A percentile compares a stretch with the other conserved stretches of the same genome.
Evolutionary conservation across 2,888 invertebrate genomes (phyloP).

Genomic region (Andrena fulva): DNA sequence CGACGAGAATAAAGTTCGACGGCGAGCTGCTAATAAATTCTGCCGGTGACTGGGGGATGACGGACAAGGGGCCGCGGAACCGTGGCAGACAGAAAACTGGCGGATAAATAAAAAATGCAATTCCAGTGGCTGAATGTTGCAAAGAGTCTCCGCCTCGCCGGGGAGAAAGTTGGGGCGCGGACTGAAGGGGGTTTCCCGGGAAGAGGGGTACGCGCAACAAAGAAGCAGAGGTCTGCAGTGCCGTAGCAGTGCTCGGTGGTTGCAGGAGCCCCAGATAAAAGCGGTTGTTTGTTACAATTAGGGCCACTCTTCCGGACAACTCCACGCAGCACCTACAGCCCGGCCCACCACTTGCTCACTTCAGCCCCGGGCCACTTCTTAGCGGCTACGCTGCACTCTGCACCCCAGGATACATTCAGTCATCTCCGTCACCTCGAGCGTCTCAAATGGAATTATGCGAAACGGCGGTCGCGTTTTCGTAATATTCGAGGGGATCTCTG

Average conservation of each 20-base stretch:
- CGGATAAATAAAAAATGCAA: constrained; percentile 36
- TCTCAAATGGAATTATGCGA: constrained; percentile 71
- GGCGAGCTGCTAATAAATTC: constrained; percentile 12
- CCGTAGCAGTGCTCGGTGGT: constrained; percentile 26
- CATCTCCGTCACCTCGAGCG: constrained; percentile 69
- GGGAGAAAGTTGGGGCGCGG: not conserved
- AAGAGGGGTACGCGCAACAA: constrained; percentile 14
- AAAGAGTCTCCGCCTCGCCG: not conserved
- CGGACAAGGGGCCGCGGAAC: not conserved
- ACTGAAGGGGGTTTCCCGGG: too few species aligned
- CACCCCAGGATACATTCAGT: constrained; percentile 68
- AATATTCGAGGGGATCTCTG: constrained; percentile 61
- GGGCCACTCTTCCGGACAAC: constrained; percentile 68
- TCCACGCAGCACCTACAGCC: constrained; percentile 14
- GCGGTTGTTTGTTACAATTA: constrained; percentile 79
- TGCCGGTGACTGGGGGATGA: constrained; percentile 9
- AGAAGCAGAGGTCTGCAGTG: constrained; percentile 27
- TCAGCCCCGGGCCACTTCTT: constrained; percentile 58
- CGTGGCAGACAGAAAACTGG: not conserved
- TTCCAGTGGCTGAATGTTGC: constrained; percentile 20
- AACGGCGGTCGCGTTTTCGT: constrained; percentile 72
- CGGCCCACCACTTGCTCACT: constrained; percentile 53
- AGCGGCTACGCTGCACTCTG: constrained; percentile 54
- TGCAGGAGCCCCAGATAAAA: constrained; percentile 68
- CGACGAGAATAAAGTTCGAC: constrained; percentile 17